phyloP scores from a whole-genome alignment of 2,888 invertebrate species.

The Celastrina argiolus region DNA sequence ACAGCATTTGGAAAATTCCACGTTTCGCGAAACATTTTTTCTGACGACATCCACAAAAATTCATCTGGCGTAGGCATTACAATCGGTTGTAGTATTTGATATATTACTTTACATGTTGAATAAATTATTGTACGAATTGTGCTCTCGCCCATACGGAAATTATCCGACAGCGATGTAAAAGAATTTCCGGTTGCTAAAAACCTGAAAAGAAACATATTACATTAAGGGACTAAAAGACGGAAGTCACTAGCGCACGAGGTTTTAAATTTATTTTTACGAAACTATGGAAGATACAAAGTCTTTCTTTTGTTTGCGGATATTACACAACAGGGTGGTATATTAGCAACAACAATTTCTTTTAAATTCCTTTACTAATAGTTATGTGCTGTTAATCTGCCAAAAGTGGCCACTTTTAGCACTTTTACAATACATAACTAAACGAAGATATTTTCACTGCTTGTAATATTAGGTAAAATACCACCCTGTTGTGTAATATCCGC shows the following conservation, averaged over 20 bases:
- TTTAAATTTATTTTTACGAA: neutral
- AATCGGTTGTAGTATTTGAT: neutral
- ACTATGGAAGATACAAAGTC: neutral
- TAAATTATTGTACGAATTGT: neutral
- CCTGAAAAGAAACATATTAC: slow-evolving; percentile 29
- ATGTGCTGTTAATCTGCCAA: neutral
- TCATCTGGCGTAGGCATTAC: neutral
- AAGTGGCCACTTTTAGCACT: neutral
- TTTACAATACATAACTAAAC: neutral
- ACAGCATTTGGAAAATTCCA: slow-evolving; percentile 6
- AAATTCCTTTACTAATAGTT: neutral
- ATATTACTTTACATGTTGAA: neutral
- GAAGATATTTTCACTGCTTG: neutral
- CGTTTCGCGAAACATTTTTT: neutral
- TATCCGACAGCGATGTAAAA: neutral
- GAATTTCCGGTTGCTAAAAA: slow-evolving; percentile 16
- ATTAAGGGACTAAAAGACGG: too few relatives aligned
- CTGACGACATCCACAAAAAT: neutral
- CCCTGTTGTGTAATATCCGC: too few relatives aligned
- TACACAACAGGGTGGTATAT: neutral
- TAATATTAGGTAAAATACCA: too few relatives aligned
- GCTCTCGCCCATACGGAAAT: neutral
- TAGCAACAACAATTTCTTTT: neutral
- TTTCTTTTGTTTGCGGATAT: neutral
- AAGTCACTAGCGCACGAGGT: too few relatives aligned